A percentile compares a stretch with the other conserved stretches of the same genome.
These are phyloP conservation scores for Petrolisthes manimaculis DNA, from an alignment of 2,888 invertebrate genomes.

Conservation along the genomic window DNA sequence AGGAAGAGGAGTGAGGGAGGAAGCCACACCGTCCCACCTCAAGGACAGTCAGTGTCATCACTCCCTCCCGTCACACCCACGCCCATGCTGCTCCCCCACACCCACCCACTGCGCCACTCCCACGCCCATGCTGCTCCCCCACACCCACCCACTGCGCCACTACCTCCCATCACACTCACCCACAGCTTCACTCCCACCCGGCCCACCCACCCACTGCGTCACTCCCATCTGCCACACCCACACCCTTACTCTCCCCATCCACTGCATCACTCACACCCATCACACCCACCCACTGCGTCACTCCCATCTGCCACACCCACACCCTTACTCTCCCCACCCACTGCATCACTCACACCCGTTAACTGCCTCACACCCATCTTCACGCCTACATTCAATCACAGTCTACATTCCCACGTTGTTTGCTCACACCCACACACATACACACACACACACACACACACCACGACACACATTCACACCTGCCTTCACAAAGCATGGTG, in stretches of 20 bases:
- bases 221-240: background rate
- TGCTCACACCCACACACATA: too few relatives aligned
- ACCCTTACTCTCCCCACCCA: background rate
- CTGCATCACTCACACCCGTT: too few relatives aligned
- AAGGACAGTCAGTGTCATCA: slow-evolving; percentile 51
- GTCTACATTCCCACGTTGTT: too few relatives aligned
- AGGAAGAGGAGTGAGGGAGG: background rate
- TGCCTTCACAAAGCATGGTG: too few relatives aligned
- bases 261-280: too few relatives aligned
- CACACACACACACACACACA: too few relatives aligned
- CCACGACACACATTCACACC: too few relatives aligned
- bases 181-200: background rate
- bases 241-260: background rate
- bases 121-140: background rate
- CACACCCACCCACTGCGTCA: background rate
- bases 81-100: background rate
- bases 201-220: background rate
- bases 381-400: too few relatives aligned
- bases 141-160: background rate
- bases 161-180: background rate
- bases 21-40: slow-evolving; percentile 18
- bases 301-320: background rate
- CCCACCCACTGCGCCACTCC: background rate
- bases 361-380: too few relatives aligned
- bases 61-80: slow-evolving; percentile 36